Percentiles rank a stretch among this genome's conserved stretches.
These are phyloP conservation scores for western clawed frog (Xenopus tropicalis) DNA, from an alignment of 2,113 vertebrate species.

Conservation along the genomic window UCB_Xtro_10.0 CM004443.2:109809001-109809500, in stretches of 20 bases:
- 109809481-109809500: no score
- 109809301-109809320: no score
- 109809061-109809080: constrained; percentile 11
- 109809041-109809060: background rate
- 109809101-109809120: background rate
- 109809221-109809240: background rate
- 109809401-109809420: no score
- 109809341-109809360: no score
- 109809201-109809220: background rate
- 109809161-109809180: background rate
- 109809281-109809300: no score
- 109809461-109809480: no score
- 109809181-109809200: background rate
- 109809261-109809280: background rate
- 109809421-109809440: no score
- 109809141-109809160: background rate
- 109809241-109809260: background rate
- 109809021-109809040: constrained; percentile 1
- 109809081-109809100: background rate
- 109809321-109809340: no score
- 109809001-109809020: constrained; percentile 2
- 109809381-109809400: no score
- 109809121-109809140: background rate
- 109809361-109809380: no score
- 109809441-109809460: no score